phyloP scores from a whole-genome alignment of 1,140 invertebrate genomes.

The Cotesia typhae region DNA sequence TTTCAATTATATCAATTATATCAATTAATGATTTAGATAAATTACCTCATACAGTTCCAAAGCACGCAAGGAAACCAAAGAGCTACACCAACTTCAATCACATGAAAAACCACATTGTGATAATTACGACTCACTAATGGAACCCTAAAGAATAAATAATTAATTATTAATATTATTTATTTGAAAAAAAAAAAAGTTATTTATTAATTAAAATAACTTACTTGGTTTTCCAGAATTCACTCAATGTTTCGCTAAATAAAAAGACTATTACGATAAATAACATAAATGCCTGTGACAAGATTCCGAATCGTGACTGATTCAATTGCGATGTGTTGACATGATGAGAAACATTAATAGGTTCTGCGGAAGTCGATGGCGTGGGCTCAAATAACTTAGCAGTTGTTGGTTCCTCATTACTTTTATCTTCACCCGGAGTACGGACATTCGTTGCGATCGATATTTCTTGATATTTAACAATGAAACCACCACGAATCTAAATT shows the following conservation, averaged over 20 bases:
- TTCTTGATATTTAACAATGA: slow-evolving; percentile 69
- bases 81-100: slow-evolving; percentile 92
- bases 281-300: slow-evolving; percentile 86
- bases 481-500: slow-evolving; percentile 72
- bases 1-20: slow-evolving; percentile 2
- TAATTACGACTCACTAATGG: slow-evolving; percentile 88
- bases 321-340: slow-evolving; percentile 87
- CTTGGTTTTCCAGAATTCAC: slow-evolving; percentile 92
- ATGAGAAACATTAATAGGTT: slow-evolving; percentile 53
- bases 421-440: slow-evolving; percentile 47
- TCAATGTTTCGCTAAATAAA: slow-evolving; percentile 87
- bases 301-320: slow-evolving; percentile 87
- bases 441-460: slow-evolving; percentile 67
- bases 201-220: slow-evolving; percentile 59
- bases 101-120: slow-evolving; percentile 89
- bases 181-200: slow-evolving; percentile 29
- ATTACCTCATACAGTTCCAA: slow-evolving; percentile 90
- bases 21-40: slow-evolving; percentile 11
- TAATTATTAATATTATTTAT: slow-evolving; percentile 16
- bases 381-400: slow-evolving; percentile 61
- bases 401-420: slow-evolving; percentile 55
- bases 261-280: slow-evolving; percentile 87
- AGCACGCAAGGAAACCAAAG: slow-evolving; percentile 94
- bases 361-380: slow-evolving; percentile 52
- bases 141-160: slow-evolving; percentile 69